phyloP scores from a whole-genome alignment of 2,797 vertebrate genomes.

The Epinephelus awoara region DNA sequence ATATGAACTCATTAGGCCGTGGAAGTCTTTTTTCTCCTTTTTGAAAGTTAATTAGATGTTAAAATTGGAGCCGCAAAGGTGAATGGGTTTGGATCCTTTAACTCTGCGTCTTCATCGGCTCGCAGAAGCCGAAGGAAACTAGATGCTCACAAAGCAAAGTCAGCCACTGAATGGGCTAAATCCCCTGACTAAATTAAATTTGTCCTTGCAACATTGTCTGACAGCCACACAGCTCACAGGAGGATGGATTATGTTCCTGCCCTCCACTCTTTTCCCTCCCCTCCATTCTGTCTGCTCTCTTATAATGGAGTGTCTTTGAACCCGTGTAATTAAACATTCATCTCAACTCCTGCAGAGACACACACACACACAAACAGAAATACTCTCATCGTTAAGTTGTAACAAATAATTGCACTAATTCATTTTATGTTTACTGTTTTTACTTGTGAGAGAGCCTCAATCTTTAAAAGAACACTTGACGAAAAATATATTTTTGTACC shows the following conservation, averaged over 20 bases:
- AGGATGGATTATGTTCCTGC: slow-evolving; percentile 70
- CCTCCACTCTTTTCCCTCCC: slow-evolving; percentile 48
- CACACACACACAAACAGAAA: slow-evolving; percentile 16
- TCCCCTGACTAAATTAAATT: slow-evolving; percentile 78
- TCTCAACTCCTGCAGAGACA: slow-evolving; percentile 43
- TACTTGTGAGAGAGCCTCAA: slow-evolving; percentile 2
- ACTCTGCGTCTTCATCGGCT: slow-evolving; percentile 52
- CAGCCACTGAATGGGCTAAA: slow-evolving; percentile 70
- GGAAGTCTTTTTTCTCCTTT: slow-evolving; percentile 48
- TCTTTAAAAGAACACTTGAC: not conserved
- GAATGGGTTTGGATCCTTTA: slow-evolving; percentile 63
- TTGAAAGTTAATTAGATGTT: slow-evolving; percentile 72
- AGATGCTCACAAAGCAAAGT: slow-evolving; percentile 71
- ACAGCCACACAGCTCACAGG: slow-evolving; percentile 65
- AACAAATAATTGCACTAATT: slow-evolving; percentile 22
- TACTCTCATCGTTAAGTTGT: slow-evolving; percentile 4
- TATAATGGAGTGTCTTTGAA: slow-evolving; percentile 66
- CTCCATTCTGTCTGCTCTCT: slow-evolving; percentile 47
- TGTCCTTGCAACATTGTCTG: slow-evolving; percentile 77
- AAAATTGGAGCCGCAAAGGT: slow-evolving; percentile 59
- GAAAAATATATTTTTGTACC: slow-evolving; percentile 2
- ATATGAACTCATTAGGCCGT: slow-evolving; percentile 63
- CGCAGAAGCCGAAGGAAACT: slow-evolving; percentile 44
- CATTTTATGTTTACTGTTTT: not conserved
- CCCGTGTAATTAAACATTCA: slow-evolving; percentile 65